Evolutionary conservation across 2,113 vertebrate genomes (phyloP).

Genomic region (Ardeotis arabs): DNA sequence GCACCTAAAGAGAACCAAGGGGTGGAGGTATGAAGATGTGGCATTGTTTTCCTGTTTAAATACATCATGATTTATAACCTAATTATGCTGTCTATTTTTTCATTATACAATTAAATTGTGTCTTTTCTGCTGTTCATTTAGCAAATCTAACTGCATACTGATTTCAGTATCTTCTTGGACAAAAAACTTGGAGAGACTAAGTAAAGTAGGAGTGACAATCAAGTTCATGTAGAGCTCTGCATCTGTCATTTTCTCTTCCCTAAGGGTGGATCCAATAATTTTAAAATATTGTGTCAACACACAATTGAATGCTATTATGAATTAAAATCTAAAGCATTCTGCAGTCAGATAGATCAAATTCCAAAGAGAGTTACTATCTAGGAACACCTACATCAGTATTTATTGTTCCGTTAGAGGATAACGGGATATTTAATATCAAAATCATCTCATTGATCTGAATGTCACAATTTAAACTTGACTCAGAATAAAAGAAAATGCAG

Average conservation of each 20-base stretch:
- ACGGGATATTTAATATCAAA: constrained; percentile 47
- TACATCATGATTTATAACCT: neutral
- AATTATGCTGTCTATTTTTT: neutral
- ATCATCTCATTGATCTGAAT: constrained; percentile 56
- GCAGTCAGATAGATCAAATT: constrained; percentile 50
- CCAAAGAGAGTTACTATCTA: neutral
- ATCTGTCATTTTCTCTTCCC: neutral
- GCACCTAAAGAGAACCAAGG: neutral
- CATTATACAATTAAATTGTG: neutral
- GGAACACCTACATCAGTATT: constrained; percentile 41
- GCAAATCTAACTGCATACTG: neutral
- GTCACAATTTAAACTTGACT: constrained; percentile 21
- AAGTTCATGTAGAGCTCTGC: neutral
- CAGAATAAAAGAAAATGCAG: neutral
- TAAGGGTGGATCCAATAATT: neutral
- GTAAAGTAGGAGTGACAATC: neutral
- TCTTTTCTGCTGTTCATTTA: neutral
- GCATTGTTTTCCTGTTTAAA: neutral
- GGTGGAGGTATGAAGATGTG: neutral
- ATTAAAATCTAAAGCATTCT: constrained; percentile 49
- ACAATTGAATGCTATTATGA: constrained; percentile 29
- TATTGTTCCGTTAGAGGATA: constrained; percentile 43
- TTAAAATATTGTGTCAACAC: constrained; percentile 17
- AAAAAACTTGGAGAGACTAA: neutral
- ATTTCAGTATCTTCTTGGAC: neutral